These are phyloP conservation scores for Alca torda DNA, from an alignment of 2,797 vertebrate species.

Conservation along the genomic window DNA sequence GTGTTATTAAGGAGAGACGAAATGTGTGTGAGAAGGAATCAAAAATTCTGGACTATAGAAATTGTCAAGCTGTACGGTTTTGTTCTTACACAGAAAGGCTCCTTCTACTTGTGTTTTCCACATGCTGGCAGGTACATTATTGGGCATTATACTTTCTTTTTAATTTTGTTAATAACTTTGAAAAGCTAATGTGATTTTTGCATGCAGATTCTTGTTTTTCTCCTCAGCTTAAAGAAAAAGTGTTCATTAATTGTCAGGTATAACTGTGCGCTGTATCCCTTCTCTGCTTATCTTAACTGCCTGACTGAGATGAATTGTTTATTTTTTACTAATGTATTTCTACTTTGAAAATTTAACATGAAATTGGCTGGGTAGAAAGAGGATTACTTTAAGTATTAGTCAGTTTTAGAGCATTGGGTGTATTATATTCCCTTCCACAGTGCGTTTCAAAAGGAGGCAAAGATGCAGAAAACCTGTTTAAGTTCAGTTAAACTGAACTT, in stretches of 20 bases:
- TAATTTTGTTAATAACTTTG: not conserved
- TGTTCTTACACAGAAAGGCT: conserved; percentile 80
- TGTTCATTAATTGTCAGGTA: not conserved
- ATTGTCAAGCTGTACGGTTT: conserved; percentile 76
- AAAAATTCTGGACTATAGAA: conserved; percentile 60
- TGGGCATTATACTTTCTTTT: not conserved
- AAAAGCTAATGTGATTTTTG: not conserved
- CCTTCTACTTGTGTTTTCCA: conserved; percentile 76
- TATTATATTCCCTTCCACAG: not conserved
- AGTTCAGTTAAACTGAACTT: not conserved
- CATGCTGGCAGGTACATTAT: conserved; percentile 79
- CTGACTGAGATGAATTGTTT: not conserved
- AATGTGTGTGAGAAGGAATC: conserved; percentile 77
- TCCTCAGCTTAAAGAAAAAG: not conserved
- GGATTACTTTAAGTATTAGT: not conserved
- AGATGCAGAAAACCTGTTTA: not conserved
- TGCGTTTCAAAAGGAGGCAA: not conserved
- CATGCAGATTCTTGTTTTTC: not conserved
- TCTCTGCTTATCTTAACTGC: not conserved
- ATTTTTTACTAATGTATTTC: not conserved
- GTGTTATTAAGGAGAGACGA: conserved; percentile 71
- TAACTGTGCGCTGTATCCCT: not conserved
- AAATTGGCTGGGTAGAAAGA: not conserved
- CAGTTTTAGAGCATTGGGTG: not conserved
- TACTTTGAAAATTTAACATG: not conserved